Evolutionary conservation across 1,140 invertebrate genomes (phyloP).

Genomic region (Tetraneura akinire): DNA sequence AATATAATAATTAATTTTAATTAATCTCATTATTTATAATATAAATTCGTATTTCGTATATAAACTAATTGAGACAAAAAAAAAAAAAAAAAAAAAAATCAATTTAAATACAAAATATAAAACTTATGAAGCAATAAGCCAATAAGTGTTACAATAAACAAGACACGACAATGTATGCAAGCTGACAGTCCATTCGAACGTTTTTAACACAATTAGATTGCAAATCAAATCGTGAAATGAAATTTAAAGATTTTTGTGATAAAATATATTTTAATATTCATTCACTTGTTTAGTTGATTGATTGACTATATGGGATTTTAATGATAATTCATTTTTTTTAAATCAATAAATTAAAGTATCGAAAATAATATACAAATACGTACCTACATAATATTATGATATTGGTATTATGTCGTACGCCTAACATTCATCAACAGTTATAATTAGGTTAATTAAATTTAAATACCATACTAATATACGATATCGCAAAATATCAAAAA

Average conservation of each 20-base stretch:
- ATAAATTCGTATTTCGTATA: background rate
- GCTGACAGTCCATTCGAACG: conserved; percentile 19
- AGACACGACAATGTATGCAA: conserved; percentile 38
- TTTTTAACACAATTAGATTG: conserved; percentile 32
- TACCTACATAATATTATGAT: too few species aligned
- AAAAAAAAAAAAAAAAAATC: too few species aligned
- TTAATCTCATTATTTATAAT: conserved; percentile 37
- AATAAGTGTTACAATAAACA: conserved; percentile 25
- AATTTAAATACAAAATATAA: conserved; percentile 25
- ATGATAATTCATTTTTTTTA: background rate
- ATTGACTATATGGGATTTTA: background rate
- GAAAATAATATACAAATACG: too few species aligned
- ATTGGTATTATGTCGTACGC: too few species aligned
- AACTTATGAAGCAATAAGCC: conserved; percentile 24
- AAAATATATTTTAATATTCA: conserved; percentile 30
- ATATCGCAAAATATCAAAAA: too few species aligned
- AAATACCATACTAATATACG: too few species aligned
- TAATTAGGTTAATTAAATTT: too few species aligned
- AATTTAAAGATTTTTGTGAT: background rate
- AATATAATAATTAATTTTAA: too few species aligned
- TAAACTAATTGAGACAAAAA: conserved; percentile 20
- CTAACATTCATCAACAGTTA: too few species aligned
- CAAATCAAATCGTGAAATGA: conserved; percentile 29
- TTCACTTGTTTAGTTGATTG: background rate
- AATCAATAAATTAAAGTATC: background rate